These are phyloP conservation scores for Zaprionus obscuricornis DNA, from an alignment of 2,888 invertebrate species.

Conservation along the genomic window DNA sequence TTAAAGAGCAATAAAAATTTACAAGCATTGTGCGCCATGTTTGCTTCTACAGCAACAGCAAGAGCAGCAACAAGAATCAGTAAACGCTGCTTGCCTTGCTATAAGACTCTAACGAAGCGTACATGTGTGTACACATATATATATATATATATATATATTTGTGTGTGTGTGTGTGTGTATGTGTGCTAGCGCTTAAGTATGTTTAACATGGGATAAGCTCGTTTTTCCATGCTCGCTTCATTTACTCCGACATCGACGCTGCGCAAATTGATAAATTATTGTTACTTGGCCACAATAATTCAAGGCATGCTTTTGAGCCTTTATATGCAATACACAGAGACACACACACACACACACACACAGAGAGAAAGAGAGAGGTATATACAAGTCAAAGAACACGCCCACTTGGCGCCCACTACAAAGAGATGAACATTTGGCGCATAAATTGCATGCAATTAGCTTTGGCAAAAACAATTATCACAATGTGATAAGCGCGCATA, in stretches of 20 bases:
- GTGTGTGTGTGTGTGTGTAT: conserved; percentile 20
- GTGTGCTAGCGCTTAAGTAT: conserved; percentile 55
- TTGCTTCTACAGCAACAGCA: conserved; percentile 22
- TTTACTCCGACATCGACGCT: conserved; percentile 49
- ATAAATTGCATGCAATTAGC: conserved; percentile 71
- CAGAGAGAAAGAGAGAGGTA: neutral
- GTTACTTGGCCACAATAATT: no score
- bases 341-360: neutral
- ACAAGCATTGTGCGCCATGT: conserved; percentile 41
- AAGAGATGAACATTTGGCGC: conserved; percentile 4
- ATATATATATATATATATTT: neutral
- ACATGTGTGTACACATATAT: no score
- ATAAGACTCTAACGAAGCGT: conserved; percentile 1
- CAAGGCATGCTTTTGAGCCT: no score
- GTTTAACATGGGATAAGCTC: conserved; percentile 73
- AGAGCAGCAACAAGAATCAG: conserved; percentile 1
- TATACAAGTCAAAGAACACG: no score
- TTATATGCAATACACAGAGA: no score
- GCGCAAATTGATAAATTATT: conserved; percentile 76
- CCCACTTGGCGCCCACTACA: conserved; percentile 2
- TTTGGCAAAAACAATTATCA: conserved; percentile 65
- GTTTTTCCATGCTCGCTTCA: conserved; percentile 58
- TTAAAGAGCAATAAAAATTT: conserved; percentile 64
- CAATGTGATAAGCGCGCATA: conserved; percentile 63
- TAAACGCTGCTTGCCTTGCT: neutral